These are phyloP conservation scores for Sinocyclocheilus anshuiensis DNA, from an alignment of 2,113 vertebrate genomes.

Conservation along the genomic window DNA sequence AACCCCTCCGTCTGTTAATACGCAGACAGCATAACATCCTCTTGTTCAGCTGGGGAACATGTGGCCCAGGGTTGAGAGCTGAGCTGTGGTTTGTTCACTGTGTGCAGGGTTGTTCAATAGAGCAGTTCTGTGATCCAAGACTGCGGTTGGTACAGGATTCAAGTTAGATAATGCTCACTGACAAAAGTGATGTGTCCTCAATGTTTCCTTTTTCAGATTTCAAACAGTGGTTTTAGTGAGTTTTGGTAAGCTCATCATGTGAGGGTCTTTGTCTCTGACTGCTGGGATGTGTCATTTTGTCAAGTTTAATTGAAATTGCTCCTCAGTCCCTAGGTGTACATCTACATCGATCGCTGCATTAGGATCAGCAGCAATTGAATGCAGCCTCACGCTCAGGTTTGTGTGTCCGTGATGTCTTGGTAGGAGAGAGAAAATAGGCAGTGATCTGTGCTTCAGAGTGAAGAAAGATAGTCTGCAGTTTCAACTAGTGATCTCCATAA, in stretches of 20 bases:
- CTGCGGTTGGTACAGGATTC: slow-evolving; percentile 66
- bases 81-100: slow-evolving; percentile 41
- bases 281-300: slow-evolving; percentile 66
- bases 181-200: background rate
- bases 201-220: background rate
- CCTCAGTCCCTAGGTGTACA: slow-evolving; percentile 56
- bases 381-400: slow-evolving; percentile 68
- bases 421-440: slow-evolving; percentile 37
- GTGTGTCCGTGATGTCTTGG: slow-evolving; percentile 57
- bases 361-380: slow-evolving; percentile 69
- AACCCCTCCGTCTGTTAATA: slow-evolving; percentile 65
- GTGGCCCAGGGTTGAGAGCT: slow-evolving; percentile 54
- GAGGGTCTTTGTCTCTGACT: background rate
- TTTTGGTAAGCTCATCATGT: background rate
- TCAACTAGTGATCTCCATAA: background rate
- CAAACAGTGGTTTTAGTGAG: background rate
- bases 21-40: slow-evolving; percentile 40
- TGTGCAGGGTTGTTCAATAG: slow-evolving; percentile 29
- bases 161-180: slow-evolving; percentile 53
- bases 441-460: slow-evolving; percentile 3
- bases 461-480: background rate
- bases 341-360: slow-evolving; percentile 69
- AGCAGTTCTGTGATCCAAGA: slow-evolving; percentile 59
- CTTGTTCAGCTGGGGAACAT: slow-evolving; percentile 41
- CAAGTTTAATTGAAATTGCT: slow-evolving; percentile 68